A percentile compares a stretch with the other conserved stretches of the same genome.
phyloP scores from a whole-genome alignment of 1,140 invertebrate species.

The Drosophila truncata region DNA sequence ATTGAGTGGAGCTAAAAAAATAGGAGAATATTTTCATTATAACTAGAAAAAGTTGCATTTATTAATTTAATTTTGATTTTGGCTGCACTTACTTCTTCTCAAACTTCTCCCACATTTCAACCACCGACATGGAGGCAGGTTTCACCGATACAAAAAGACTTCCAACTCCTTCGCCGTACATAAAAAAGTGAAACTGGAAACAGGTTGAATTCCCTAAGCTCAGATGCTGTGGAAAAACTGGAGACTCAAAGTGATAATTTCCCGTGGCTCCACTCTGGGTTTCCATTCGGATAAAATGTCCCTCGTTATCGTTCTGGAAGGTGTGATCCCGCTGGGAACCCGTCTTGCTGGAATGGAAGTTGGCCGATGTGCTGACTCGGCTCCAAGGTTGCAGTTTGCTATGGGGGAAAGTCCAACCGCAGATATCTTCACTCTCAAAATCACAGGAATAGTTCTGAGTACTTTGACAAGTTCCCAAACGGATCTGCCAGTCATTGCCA shows the following conservation, averaged over 20 bases:
- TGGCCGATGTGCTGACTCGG: conserved; percentile 39
- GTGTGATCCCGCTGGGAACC: conserved; percentile 6
- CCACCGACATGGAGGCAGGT: not conserved
- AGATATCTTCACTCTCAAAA: conserved; percentile 66
- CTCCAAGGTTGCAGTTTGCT: conserved; percentile 37
- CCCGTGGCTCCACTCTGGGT: conserved; percentile 2
- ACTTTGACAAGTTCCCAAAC: conserved; percentile 57
- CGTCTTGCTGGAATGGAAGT: conserved; percentile 1
- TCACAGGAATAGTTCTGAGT: conserved; percentile 58
- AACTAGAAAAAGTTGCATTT: no score
- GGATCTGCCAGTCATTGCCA: conserved; percentile 67
- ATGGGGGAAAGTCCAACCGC: conserved; percentile 54
- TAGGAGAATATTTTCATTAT: not conserved
- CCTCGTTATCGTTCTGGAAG: conserved; percentile 27
- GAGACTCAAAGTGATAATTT: not conserved
- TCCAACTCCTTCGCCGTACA: not conserved
- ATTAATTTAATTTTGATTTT: not conserved
- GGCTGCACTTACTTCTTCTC: not conserved
- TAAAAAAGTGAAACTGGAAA: conserved; percentile 10
- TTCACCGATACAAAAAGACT: not conserved
- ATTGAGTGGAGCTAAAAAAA: not conserved
- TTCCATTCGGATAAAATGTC: conserved; percentile 78
- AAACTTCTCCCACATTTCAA: not conserved
- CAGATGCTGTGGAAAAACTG: not conserved
- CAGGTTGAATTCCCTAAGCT: conserved; percentile 2